These are phyloP conservation scores for Charina bottae DNA, from an alignment of 2,113 vertebrate genomes.

Conservation along the genomic window DNA sequence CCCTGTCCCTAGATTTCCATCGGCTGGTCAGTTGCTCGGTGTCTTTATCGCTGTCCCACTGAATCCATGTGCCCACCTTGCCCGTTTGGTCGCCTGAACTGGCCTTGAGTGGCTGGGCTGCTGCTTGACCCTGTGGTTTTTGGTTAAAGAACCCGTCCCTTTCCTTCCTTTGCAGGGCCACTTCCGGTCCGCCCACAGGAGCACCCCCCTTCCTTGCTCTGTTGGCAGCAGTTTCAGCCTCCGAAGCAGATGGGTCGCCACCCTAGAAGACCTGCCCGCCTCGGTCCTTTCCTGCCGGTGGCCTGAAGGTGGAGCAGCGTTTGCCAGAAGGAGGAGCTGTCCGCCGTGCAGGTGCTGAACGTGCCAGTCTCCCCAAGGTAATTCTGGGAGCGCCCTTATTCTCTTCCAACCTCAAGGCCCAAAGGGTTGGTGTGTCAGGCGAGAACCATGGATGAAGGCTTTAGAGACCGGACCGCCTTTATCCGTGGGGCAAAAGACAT, in stretches of 20 bases:
- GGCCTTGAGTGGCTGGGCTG: background rate
- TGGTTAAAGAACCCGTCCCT: background rate
- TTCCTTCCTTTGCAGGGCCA: background rate
- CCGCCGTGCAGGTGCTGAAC: background rate
- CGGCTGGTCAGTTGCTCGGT: no score
- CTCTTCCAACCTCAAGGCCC: background rate
- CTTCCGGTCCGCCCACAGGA: background rate
- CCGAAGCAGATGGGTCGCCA: conserved; percentile 42
- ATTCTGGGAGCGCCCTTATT: fast-evolving
- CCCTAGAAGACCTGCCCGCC: background rate
- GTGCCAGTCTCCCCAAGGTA: fast-evolving
- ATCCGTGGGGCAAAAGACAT: conserved; percentile 97
- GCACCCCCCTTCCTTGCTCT: background rate
- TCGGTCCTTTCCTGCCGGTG: background rate
- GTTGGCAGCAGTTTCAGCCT: background rate
- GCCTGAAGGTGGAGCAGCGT: conserved; percentile 2
- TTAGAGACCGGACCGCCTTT: conserved; percentile 92
- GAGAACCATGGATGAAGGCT: conserved; percentile 87
- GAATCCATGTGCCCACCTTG: background rate
- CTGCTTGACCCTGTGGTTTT: background rate
- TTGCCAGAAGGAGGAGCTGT: background rate
- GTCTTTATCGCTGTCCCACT: no score
- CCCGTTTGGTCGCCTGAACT: background rate
- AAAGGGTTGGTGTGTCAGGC: fast-evolving
- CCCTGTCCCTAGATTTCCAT: no score